Evolutionary conservation across 2,113 vertebrate species (phyloP).

Genomic region (Henicopernis longicauda): DNA sequence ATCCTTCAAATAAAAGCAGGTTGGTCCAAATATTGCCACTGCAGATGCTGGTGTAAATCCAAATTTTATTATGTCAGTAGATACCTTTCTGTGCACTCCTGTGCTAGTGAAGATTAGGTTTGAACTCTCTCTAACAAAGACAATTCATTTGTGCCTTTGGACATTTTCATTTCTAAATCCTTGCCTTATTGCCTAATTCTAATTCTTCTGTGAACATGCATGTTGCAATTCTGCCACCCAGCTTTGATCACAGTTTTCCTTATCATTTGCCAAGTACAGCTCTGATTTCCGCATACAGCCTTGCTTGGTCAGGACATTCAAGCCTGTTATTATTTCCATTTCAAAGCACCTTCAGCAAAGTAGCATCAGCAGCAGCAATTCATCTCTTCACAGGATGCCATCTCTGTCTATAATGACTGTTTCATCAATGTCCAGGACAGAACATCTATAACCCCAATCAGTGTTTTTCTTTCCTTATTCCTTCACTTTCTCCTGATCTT

Average conservation of each 20-base stretch:
- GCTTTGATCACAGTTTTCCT: constrained; percentile 49
- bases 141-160: background rate
- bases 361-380: constrained; percentile 48
- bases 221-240: background rate
- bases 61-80: background rate
- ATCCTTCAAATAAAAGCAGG: background rate
- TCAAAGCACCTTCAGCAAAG: constrained; percentile 64
- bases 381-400: constrained; percentile 39
- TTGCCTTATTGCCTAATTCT: background rate
- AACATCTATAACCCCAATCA: constrained; percentile 29
- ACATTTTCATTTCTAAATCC: background rate
- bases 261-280: constrained; percentile 44
- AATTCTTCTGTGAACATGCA: background rate
- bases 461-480: background rate
- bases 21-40: background rate
- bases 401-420: constrained; percentile 50
- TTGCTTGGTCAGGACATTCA: constrained; percentile 60
- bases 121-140: background rate
- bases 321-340: constrained; percentile 66
- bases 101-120: background rate
- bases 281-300: constrained; percentile 38
- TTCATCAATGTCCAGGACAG: constrained; percentile 58
- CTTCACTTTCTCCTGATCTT: background rate
- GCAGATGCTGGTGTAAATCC: background rate
- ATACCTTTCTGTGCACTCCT: background rate